Percentiles rank a stretch among this genome's conserved stretches.
These are phyloP conservation scores for Crax fasciolata DNA, from an alignment of 2,797 vertebrate genomes.

Conservation along the genomic window DNA sequence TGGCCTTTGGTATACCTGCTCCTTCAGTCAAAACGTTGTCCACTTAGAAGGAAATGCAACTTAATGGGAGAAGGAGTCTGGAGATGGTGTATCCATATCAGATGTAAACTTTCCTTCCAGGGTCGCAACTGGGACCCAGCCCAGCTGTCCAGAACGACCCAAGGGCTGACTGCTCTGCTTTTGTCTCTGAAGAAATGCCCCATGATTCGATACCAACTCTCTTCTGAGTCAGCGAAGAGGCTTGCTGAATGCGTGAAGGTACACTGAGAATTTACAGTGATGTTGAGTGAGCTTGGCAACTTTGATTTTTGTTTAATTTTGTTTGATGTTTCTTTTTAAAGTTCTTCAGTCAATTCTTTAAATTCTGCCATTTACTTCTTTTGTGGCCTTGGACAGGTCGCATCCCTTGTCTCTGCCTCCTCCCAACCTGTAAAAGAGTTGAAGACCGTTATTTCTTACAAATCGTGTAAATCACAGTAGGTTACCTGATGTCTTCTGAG, in stretches of 20 bases:
- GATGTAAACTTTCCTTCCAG: slow-evolving; percentile 74
- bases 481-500: background rate
- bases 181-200: slow-evolving; percentile 98
- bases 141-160: slow-evolving; percentile 90
- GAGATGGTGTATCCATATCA: accelerated
- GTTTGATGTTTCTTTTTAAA: accelerated
- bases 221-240: slow-evolving; percentile 92
- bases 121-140: slow-evolving; percentile 91
- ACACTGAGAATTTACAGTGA: accelerated
- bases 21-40: background rate
- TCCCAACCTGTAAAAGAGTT: background rate
- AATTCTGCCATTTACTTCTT: background rate
- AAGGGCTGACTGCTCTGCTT: slow-evolving; percentile 94
- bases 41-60: too few relatives aligned
- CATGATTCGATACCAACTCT: slow-evolving; percentile 97
- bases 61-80: background rate
- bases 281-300: background rate
- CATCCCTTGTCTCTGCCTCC: accelerated
- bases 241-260: slow-evolving; percentile 96
- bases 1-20: background rate
- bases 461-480: background rate
- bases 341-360: background rate
- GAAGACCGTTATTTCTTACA: accelerated
- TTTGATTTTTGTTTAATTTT: background rate
- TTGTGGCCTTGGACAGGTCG: accelerated